A percentile compares a stretch with the other conserved stretches of the same genome.
Evolutionary conservation across 23 tunicate genomes (phyloP).

Genomic region (Botrylloides violaceus): DNA sequence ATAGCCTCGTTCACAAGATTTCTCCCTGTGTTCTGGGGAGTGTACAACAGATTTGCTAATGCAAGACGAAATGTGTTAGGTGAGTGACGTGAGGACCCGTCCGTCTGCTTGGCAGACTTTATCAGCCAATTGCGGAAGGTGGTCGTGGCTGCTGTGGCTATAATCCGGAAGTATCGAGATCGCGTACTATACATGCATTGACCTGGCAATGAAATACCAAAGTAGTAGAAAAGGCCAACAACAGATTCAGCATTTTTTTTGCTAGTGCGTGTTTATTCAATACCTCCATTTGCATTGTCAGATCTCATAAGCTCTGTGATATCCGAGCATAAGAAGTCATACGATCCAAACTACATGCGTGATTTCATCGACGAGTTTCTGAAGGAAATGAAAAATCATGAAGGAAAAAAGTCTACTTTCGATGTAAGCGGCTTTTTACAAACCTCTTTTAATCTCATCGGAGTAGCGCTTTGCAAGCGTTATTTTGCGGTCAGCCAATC

Average conservation of each 20-base stretch:
- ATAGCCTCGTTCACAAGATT: constrained; percentile 9
- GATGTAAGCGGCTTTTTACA: constrained; percentile 1
- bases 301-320: not conserved
- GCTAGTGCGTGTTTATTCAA: too few species aligned
- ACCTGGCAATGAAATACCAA: too few species aligned
- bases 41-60: not conserved
- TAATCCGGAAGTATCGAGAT: too few species aligned
- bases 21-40: not conserved
- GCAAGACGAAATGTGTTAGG: not conserved
- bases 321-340: constrained; percentile 14
- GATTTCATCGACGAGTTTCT: constrained; percentile 33
- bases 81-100: too few species aligned
- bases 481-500: not conserved
- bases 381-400: not conserved
- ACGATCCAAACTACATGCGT: constrained; percentile 26
- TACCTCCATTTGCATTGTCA: too few species aligned
- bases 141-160: too few species aligned
- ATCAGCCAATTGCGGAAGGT: too few species aligned
- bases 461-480: not conserved
- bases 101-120: too few species aligned
- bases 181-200: too few species aligned
- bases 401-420: not conserved
- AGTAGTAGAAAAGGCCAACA: too few species aligned
- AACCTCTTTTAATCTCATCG: not conserved
- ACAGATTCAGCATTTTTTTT: too few species aligned